Evolutionary conservation across 2,797 vertebrate genomes (phyloP).

Genomic region (Potorous gilbertii): DNA sequence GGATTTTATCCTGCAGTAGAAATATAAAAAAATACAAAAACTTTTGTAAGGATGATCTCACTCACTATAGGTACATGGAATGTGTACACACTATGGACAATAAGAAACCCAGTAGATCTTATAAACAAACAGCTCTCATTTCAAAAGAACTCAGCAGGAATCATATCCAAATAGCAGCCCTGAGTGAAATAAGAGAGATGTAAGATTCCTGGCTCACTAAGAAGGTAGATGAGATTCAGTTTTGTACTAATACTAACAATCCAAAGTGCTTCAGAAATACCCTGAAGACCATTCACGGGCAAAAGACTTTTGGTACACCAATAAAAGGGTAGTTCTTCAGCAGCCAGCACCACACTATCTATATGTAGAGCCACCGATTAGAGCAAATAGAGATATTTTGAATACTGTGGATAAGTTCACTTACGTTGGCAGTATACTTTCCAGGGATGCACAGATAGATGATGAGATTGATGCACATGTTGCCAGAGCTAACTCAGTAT

Average conservation of each 20-base stretch:
- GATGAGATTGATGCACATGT: not conserved
- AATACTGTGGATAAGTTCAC: not conserved
- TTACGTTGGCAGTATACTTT: not conserved
- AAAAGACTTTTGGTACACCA: not conserved
- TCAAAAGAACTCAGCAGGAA: not conserved
- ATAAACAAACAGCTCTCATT: not conserved
- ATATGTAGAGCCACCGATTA: not conserved
- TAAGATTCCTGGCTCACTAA: not conserved
- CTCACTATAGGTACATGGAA: not conserved
- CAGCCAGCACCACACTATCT: not conserved
- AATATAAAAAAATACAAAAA: not conserved
- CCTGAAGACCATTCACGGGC: not conserved
- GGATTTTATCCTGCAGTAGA: not conserved
- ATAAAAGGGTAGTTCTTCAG: not conserved
- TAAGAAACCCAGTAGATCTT: not conserved
- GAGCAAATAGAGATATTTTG: not conserved
- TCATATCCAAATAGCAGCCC: not conserved
- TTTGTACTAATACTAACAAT: not conserved
- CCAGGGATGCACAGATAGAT: not conserved
- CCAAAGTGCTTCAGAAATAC: not conserved
- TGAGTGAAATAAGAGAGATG: not conserved
- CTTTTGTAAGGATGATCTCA: not conserved
- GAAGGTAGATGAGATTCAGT: not conserved
- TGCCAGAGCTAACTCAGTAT: not conserved
- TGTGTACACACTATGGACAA: not conserved